phyloP scores from a whole-genome alignment of 2,888 invertebrate genomes.

The Drosophila tripunctata region DNA sequence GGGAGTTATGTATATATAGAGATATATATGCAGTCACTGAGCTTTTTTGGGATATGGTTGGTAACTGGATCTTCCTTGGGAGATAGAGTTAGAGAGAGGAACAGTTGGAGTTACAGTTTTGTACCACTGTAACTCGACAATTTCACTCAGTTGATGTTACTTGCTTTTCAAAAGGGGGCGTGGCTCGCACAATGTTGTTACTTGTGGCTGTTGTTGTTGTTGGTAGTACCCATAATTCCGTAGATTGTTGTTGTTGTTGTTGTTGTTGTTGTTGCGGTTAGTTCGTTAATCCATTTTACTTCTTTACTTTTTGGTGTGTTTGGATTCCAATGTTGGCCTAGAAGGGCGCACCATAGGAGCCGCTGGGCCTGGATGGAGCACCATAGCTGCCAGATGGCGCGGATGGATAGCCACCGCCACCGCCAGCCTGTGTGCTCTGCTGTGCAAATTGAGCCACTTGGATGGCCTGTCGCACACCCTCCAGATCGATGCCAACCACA shows the following conservation, averaged over 20 bases:
- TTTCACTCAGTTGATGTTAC: slow-evolving; percentile 40
- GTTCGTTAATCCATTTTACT: slow-evolving; percentile 60
- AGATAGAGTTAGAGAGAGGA: slow-evolving; percentile 20
- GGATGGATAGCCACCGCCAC: slow-evolving; percentile 84
- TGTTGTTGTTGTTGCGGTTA: slow-evolving; percentile 33
- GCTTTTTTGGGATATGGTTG: slow-evolving; percentile 13
- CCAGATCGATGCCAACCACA: slow-evolving; percentile 93
- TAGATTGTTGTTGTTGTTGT: slow-evolving; percentile 47
- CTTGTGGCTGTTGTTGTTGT: slow-evolving; percentile 11
- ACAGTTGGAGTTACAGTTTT: slow-evolving; percentile 16
- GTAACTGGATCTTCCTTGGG: slow-evolving; percentile 3
- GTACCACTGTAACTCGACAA: slow-evolving; percentile 47
- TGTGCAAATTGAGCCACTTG: slow-evolving; percentile 94
- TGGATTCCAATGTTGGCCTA: slow-evolving; percentile 61
- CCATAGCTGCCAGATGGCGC: slow-evolving; percentile 87
- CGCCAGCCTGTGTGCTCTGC: slow-evolving; percentile 85
- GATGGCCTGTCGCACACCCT: slow-evolving; percentile 93
- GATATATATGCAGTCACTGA: slow-evolving; percentile 74
- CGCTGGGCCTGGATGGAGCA: slow-evolving; percentile 87
- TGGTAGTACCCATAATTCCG: slow-evolving; percentile 41
- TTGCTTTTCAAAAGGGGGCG: slow-evolving; percentile 34
- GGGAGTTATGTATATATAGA: too few relatives aligned
- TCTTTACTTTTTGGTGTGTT: slow-evolving; percentile 17
- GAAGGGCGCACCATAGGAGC: slow-evolving; percentile 88
- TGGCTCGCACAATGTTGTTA: slow-evolving; percentile 36